Percentiles rank a stretch among this genome's conserved stretches.
Evolutionary conservation across 2,113 vertebrate species (phyloP).

Genomic region (Prietella phreatophila): DNA sequence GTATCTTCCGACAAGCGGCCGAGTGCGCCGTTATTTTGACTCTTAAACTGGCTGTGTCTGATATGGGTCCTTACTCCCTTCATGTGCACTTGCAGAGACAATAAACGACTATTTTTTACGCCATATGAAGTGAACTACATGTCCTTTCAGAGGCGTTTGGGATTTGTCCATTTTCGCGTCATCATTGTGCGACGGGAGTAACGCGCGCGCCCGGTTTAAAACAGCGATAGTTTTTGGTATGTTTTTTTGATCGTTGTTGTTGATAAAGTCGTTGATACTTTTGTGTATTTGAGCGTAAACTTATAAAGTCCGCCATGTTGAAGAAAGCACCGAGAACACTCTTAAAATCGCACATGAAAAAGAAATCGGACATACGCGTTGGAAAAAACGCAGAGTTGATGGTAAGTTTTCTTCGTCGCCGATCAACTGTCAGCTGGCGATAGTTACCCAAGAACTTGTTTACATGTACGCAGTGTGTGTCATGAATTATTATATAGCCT

Average conservation of each 20-base stretch:
- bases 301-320: slow-evolving; percentile 19
- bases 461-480: neutral
- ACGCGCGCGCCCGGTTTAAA: slow-evolving; percentile 45
- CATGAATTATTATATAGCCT: too few relatives aligned
- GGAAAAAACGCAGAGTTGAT: slow-evolving; percentile 53
- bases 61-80: neutral
- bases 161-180: neutral
- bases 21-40: too few relatives aligned
- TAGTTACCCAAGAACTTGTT: neutral
- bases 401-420: slow-evolving; percentile 35
- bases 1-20: neutral
- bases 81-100: neutral
- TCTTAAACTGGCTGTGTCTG: neutral
- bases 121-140: neutral
- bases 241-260: too few relatives aligned
- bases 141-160: neutral
- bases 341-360: slow-evolving; percentile 40
- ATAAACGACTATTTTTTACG: neutral
- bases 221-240: neutral
- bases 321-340: slow-evolving; percentile 48
- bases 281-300: neutral
- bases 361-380: slow-evolving; percentile 35
- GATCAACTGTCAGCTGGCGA: neutral
- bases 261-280: neutral
- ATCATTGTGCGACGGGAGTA: slow-evolving; percentile 39